phyloP scores from a whole-genome alignment of 2,797 vertebrate species.

The Thaleichthys pacificus region DNA sequence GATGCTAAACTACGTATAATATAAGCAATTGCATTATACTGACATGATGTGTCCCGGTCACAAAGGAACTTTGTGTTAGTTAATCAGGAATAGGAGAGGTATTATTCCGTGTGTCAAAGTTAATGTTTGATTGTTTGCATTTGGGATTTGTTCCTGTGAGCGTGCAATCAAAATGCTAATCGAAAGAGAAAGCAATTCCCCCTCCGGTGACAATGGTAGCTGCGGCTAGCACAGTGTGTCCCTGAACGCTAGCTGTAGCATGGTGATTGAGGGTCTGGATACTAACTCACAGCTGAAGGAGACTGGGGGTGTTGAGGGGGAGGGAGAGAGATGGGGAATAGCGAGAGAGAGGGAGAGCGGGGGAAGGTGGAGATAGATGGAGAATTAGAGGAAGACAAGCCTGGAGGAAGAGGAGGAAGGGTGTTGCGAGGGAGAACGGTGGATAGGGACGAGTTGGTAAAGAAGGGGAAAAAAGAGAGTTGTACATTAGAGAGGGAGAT shows the following conservation, averaged over 20 bases:
- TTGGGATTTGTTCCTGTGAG: conserved; percentile 44
- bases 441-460: no score
- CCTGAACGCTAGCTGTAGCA: conserved; percentile 33
- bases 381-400: conserved; percentile 20
- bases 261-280: conserved; percentile 30
- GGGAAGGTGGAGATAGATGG: conserved; percentile 66
- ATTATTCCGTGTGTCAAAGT: conserved; percentile 53
- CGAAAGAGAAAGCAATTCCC: conserved; percentile 56
- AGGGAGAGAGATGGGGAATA: not conserved
- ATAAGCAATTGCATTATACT: no score
- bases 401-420: no score
- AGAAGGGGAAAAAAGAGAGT: no score
- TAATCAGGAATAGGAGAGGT: conserved; percentile 48
- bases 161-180: conserved; percentile 74
- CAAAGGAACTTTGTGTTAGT: no score
- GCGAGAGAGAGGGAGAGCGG: not conserved
- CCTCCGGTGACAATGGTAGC: conserved; percentile 35
- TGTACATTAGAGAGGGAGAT: no score
- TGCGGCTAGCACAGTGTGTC: conserved; percentile 37
- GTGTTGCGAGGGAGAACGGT: no score
- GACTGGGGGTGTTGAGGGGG: no score
- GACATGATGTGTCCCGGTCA: no score
- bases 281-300: no score
- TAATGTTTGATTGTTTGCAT: conserved; percentile 63
- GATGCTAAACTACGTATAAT: no score